A percentile compares a stretch with the other conserved stretches of the same genome.
These are phyloP conservation scores for Naja naja DNA, from an alignment of 2,113 vertebrate species.

Conservation along the genomic window DNA sequence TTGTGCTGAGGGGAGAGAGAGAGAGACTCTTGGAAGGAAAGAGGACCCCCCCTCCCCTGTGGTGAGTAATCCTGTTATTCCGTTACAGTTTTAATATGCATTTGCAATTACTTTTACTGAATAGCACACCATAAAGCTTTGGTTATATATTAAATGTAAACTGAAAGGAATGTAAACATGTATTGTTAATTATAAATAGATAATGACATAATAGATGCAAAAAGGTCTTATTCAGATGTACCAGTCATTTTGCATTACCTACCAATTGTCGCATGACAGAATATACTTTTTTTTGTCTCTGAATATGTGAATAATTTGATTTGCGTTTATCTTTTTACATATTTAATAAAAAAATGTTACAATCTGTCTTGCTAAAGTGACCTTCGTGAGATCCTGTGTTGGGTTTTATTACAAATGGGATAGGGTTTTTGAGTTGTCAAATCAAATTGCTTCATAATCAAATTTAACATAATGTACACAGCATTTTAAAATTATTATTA, in stretches of 20 bases:
- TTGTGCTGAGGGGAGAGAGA: conserved; percentile 68
- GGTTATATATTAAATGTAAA: conserved; percentile 96
- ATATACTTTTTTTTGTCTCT: conserved; percentile 86
- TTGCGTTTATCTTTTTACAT: conserved; percentile 98
- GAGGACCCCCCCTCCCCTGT: conserved; percentile 44
- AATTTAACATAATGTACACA: not conserved
- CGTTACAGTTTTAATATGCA: conserved; percentile 76
- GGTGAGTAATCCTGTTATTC: conserved; percentile 72
- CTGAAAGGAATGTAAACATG: conserved; percentile 99
- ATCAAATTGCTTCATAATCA: conserved; percentile 31
- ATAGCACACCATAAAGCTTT: conserved; percentile 88
- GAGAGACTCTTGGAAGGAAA: conserved; percentile 58
- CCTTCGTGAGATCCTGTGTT: conserved; percentile 41
- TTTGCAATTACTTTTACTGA: conserved; percentile 89
- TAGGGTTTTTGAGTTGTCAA: not conserved
- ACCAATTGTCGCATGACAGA: conserved; percentile 95
- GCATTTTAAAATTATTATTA: conserved; percentile 6
- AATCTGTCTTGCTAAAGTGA: conserved; percentile 62
- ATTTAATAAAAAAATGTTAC: conserved; percentile 97
- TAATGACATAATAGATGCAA: conserved; percentile 78
- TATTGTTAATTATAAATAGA: conserved; percentile 98
- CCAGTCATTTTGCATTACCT: conserved; percentile 89
- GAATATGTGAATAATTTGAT: conserved; percentile 96
- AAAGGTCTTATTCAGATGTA: conserved; percentile 85
- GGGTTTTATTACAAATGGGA: conserved; percentile 6